phyloP scores from a whole-genome alignment of 2,113 vertebrate genomes.

The Mustelus asterias region DNA sequence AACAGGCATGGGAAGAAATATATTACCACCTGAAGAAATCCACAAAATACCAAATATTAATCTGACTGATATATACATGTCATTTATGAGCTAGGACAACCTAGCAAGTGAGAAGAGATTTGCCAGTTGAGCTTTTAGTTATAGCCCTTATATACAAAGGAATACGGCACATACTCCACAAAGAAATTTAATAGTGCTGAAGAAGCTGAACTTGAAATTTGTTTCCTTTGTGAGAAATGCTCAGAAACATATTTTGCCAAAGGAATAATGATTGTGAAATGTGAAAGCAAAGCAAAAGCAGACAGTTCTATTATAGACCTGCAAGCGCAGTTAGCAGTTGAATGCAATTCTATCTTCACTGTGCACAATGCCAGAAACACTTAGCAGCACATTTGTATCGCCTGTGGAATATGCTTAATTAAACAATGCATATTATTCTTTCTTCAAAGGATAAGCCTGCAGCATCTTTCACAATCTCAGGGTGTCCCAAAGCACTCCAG shows the following conservation, averaged over 20 bases:
- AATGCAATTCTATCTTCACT: background rate
- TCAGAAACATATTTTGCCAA: background rate
- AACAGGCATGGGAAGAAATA: background rate
- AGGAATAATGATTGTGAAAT: background rate
- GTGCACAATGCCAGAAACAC: background rate
- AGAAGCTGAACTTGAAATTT: background rate
- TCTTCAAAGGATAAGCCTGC: background rate
- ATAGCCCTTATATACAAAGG: background rate
- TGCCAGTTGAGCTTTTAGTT: background rate
- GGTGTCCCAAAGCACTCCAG: background rate
- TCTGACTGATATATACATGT: background rate
- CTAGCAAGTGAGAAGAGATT: background rate
- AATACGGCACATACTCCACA: background rate
- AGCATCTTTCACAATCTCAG: background rate
- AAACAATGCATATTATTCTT: background rate
- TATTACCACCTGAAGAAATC: background rate
- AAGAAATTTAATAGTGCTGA: background rate
- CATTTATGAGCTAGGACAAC: background rate
- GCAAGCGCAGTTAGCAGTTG: background rate
- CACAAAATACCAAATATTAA: background rate
- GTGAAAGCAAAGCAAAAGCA: background rate
- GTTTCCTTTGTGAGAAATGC: background rate
- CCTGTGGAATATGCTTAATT: background rate
- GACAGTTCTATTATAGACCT: background rate
- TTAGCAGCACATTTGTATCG: background rate